These are phyloP conservation scores for Panorpa germanica DNA, from an alignment of 2,888 invertebrate genomes.

Conservation along the genomic window DNA sequence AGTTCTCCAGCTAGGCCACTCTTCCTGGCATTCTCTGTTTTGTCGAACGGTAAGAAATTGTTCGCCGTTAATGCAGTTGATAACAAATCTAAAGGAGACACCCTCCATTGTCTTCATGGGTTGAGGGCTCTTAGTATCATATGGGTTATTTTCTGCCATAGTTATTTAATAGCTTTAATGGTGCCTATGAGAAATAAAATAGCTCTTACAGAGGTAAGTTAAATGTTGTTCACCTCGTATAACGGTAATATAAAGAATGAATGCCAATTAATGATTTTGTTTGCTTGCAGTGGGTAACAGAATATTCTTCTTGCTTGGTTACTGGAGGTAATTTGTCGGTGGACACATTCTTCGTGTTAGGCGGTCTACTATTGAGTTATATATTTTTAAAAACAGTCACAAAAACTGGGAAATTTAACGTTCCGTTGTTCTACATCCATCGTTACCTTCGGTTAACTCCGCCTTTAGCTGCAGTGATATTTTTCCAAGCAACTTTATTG, in stretches of 20 bases:
- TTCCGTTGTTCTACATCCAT: constrained; percentile 23
- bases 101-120: constrained; percentile 26
- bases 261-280: no score
- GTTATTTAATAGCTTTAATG: constrained; percentile 10
- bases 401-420: constrained; percentile 21
- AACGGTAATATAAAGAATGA: no score
- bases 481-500: constrained; percentile 27
- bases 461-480: constrained; percentile 27
- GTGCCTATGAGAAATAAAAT: constrained; percentile 14
- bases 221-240: no score
- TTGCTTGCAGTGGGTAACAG: constrained; percentile 18
- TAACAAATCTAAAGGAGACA: constrained; percentile 20
- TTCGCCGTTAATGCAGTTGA: constrained; percentile 19
- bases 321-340: constrained; percentile 32
- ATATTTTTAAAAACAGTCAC: no score
- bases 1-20: constrained; percentile 15
- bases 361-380: constrained; percentile 36
- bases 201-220: constrained; percentile 8
- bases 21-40: constrained; percentile 22
- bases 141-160: constrained; percentile 28
- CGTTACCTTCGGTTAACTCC: constrained; percentile 31
- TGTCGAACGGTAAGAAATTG: constrained; percentile 24
- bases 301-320: constrained; percentile 21
- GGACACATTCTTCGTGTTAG: constrained; percentile 42
- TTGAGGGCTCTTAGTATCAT: constrained; percentile 26